A percentile compares a stretch with the other conserved stretches of the same genome.
These are phyloP conservation scores for Podarcis siculus DNA, from an alignment of 2,797 vertebrate genomes.

Conservation along the genomic window DNA sequence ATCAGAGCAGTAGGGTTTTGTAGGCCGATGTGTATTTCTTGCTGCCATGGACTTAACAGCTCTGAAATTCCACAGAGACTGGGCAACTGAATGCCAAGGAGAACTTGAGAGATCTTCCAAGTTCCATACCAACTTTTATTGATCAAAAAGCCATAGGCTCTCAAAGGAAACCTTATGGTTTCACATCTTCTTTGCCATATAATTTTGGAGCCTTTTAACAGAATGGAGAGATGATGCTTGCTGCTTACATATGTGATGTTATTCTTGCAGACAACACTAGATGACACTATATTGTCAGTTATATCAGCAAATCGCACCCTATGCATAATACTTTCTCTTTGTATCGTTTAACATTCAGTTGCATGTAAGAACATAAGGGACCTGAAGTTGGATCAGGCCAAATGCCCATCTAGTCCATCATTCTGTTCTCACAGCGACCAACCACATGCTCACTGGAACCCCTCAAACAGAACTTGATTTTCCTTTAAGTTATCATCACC, in stretches of 20 bases:
- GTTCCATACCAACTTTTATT: neutral
- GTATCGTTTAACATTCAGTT: neutral
- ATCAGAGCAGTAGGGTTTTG: neutral
- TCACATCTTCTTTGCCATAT: too few relatives aligned
- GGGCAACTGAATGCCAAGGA: neutral
- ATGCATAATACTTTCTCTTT: neutral
- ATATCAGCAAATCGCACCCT: neutral
- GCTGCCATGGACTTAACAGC: neutral
- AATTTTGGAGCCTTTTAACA: neutral
- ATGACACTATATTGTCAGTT: conserved; percentile 55
- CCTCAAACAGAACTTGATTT: neutral
- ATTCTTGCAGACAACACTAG: conserved; percentile 21
- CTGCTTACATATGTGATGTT: neutral
- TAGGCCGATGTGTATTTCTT: neutral
- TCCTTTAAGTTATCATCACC: neutral
- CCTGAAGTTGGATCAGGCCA: too few relatives aligned
- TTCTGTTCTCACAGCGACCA: too few relatives aligned
- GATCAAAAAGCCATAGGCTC: neutral
- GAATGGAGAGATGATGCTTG: neutral
- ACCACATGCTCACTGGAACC: too few relatives aligned
- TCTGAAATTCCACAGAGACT: neutral
- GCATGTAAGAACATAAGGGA: neutral
- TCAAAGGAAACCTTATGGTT: neutral
- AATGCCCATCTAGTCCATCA: too few relatives aligned
- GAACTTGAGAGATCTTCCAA: neutral